Evolutionary conservation across 2,888 invertebrate species (phyloP).

Genomic region (Drosophila robusta): DNA sequence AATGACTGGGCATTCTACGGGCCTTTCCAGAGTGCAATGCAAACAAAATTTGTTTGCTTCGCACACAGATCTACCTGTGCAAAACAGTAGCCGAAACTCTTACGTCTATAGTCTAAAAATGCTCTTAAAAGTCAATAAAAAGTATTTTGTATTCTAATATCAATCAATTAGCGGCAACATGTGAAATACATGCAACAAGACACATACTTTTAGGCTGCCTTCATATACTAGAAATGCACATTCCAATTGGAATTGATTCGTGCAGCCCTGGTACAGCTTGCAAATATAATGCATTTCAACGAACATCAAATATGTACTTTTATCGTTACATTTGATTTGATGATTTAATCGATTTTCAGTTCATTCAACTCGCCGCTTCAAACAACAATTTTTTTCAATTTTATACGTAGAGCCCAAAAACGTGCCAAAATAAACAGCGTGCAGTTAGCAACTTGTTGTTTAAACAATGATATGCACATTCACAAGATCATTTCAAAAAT

Average conservation of each 20-base stretch:
- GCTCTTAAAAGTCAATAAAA: constrained; percentile 2
- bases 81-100: not conserved
- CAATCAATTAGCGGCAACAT: not conserved
- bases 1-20: constrained; percentile 3
- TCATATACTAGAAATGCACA: not conserved
- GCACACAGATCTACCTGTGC: not conserved
- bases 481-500: not conserved
- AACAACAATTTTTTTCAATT: not conserved
- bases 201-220: constrained; percentile 42
- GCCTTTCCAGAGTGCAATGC: constrained; percentile 4
- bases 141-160: constrained; percentile 1
- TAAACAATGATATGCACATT: not conserved
- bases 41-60: constrained; percentile 22
- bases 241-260: too few relatives aligned
- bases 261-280: not conserved
- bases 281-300: too few relatives aligned
- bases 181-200: not conserved
- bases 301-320: too few relatives aligned
- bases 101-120: not conserved
- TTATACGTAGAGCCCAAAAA: not conserved
- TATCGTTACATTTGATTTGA: not conserved
- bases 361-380: constrained; percentile 14
- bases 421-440: not conserved
- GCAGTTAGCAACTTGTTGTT: not conserved
- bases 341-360: not conserved